phyloP scores from a whole-genome alignment of 2,797 vertebrate genomes.

The Rousettus madagascariensis region DNA sequence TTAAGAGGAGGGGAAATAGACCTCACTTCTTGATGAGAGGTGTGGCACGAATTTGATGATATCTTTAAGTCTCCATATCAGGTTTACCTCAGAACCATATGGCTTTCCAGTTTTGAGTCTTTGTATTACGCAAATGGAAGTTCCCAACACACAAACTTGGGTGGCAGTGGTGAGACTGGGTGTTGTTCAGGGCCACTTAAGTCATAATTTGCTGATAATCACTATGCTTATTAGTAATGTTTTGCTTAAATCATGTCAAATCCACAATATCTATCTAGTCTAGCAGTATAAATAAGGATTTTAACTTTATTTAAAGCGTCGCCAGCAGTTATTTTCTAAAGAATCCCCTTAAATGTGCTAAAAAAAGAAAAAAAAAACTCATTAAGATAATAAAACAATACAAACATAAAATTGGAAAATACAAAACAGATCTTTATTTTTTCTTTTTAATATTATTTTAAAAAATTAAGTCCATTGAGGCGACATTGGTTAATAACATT shows the following conservation, averaged over 20 bases:
- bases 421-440: not conserved
- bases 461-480: no score
- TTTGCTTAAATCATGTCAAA: not conserved
- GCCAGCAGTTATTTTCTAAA: not conserved
- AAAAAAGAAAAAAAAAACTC: not conserved
- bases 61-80: not conserved
- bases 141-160: not conserved
- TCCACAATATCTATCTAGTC: not conserved
- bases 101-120: not conserved
- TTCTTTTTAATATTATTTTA: no score
- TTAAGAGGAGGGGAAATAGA: not conserved
- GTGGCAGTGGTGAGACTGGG: not conserved
- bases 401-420: not conserved
- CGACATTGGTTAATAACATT: no score
- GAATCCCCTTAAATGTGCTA: not conserved
- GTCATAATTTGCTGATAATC: not conserved
- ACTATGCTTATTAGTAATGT: not conserved
- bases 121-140: not conserved
- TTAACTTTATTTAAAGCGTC: conserved; percentile 5
- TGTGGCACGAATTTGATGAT: not conserved
- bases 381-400: not conserved
- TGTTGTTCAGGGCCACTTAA: not conserved
- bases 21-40: not conserved
- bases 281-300: not conserved
- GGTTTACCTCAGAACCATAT: not conserved